Evolutionary conservation across 2,113 vertebrate species (phyloP), one percentile per base, ranked within the genome.

Genomic region (Verasper variegatus): DNA sequence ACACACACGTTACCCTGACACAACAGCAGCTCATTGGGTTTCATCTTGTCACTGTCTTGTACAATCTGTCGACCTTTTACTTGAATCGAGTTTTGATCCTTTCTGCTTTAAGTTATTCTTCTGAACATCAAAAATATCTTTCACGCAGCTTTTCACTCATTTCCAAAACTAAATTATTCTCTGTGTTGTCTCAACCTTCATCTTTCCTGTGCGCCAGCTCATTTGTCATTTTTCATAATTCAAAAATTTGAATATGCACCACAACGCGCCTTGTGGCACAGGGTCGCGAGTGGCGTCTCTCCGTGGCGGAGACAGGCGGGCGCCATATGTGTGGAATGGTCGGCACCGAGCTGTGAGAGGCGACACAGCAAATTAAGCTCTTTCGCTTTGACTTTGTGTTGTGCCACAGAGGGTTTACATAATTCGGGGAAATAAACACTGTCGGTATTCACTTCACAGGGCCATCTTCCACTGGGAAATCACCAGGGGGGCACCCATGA

Each of bases 361-460:
- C 75, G 66, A 92, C 82, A 78, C 81, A 83, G 86, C 83, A 88
- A 92, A 88, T 89, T 83, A 86, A 85, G 64, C 78, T 87, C 78
- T 86, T 90, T 91, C 81, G 78, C 84, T 83, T 86, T 88, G 91
- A 88, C 86, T 91, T 89, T 87, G 75, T 75, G 81, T 81, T 6
- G 82, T 62, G 82, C 82, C 88, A 77, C 83, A 78, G 75, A 84
- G 86, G 84, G 86, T 83, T 89, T 83, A 81, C 85, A 82, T 83
- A 91, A 90, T 86, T 92, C 77, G 69, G 79, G 82, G 66, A 88
- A 84, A 89, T 86, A 91, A 89, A 92, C 87, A 89, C 78, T 55
- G 86, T 92, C 77, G 90, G 89, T 85, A 87, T 92, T 92, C 90
- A 91, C 92, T 91, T 91, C 79, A 82, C 86, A 86, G 18, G 75